These are phyloP conservation scores for Elymnias hypermnestra DNA, from an alignment of 1,140 invertebrate genomes.

Conservation along the genomic window DNA sequence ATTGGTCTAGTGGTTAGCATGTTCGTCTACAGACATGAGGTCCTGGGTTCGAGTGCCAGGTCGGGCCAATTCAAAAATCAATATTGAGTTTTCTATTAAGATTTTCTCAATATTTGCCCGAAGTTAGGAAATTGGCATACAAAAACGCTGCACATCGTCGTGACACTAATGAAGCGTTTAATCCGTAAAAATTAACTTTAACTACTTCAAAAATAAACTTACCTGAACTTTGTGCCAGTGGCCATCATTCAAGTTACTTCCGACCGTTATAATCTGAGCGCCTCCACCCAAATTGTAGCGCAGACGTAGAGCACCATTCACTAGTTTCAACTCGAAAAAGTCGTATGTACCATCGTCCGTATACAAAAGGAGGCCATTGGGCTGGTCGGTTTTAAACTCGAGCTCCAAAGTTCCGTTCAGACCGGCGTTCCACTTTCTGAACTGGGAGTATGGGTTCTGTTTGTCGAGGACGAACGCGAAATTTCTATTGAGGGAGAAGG, in stretches of 20 bases:
- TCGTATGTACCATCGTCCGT: slow-evolving; percentile 96
- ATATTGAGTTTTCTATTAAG: too few species aligned
- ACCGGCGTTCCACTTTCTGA: slow-evolving; percentile 91
- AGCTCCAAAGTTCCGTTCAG: slow-evolving; percentile 92
- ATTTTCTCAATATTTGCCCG: too few species aligned
- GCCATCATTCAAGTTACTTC: slow-evolving; percentile 89
- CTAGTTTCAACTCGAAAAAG: slow-evolving; percentile 96
- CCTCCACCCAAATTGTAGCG: slow-evolving; percentile 92
- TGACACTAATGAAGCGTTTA: too few species aligned
- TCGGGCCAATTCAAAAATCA: too few species aligned
- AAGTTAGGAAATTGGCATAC: too few species aligned
- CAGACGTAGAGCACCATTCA: slow-evolving; percentile 91
- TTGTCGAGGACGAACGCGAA: slow-evolving; percentile 87
- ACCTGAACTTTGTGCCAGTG: slow-evolving; percentile 93
- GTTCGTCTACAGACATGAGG: too few species aligned
- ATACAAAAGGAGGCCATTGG: slow-evolving; percentile 92
- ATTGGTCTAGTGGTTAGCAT: too few species aligned
- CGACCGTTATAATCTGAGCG: slow-evolving; percentile 91
- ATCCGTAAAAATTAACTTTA: too few species aligned
- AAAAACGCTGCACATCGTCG: too few species aligned
- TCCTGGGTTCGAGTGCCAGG: too few species aligned
- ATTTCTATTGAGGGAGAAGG: slow-evolving; percentile 53
- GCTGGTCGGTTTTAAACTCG: slow-evolving; percentile 94
- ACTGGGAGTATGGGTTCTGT: slow-evolving; percentile 91
- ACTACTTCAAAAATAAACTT: slow-evolving; percentile 25